These are phyloP conservation scores for Enteromius viviparus DNA, from an alignment of 2,797 vertebrate genomes.

Conservation along the genomic window DNA sequence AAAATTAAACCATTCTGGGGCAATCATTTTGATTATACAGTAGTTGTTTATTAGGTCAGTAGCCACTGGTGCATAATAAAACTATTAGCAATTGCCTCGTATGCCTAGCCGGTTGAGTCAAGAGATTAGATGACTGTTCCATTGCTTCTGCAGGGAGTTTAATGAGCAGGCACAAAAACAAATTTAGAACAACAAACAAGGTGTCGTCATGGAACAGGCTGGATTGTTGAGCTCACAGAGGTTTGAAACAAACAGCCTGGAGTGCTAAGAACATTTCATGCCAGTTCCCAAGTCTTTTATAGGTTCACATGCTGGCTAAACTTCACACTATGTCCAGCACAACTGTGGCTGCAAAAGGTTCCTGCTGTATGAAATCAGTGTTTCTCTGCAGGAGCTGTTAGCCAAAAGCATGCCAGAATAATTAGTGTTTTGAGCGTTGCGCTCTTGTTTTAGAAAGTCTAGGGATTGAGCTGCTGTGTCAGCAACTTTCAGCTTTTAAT, in stretches of 20 bases:
- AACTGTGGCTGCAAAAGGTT: slow-evolving; percentile 38
- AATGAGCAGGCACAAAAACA: slow-evolving; percentile 66
- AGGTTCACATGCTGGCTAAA: slow-evolving; percentile 40
- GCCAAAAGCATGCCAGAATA: slow-evolving; percentile 18
- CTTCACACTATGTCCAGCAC: slow-evolving; percentile 47
- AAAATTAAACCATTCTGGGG: not conserved
- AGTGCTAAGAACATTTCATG: slow-evolving; percentile 35
- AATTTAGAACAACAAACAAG: slow-evolving; percentile 66
- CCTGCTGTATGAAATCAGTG: slow-evolving; percentile 44
- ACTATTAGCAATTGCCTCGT: slow-evolving; percentile 1
- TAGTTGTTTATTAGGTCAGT: not conserved
- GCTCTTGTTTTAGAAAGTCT: slow-evolving; percentile 12
- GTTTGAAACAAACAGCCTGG: slow-evolving; percentile 42
- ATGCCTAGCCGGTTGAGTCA: slow-evolving; percentile 28
- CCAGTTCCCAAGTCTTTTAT: slow-evolving; percentile 37
- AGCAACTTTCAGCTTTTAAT: slow-evolving; percentile 46
- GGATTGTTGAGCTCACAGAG: slow-evolving; percentile 34
- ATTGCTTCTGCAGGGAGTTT: slow-evolving; percentile 54
- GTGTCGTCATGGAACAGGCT: slow-evolving; percentile 69
- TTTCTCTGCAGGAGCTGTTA: slow-evolving; percentile 37
- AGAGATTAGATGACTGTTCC: slow-evolving; percentile 34
- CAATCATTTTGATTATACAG: slow-evolving; percentile 3
- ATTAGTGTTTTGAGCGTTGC: slow-evolving; percentile 37
- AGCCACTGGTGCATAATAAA: slow-evolving; percentile 13
- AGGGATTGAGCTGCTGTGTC: slow-evolving; percentile 43